Base-by-base conservation (phyloP, 2,888 invertebrate species). In the Cybosia mesomella region DNA sequence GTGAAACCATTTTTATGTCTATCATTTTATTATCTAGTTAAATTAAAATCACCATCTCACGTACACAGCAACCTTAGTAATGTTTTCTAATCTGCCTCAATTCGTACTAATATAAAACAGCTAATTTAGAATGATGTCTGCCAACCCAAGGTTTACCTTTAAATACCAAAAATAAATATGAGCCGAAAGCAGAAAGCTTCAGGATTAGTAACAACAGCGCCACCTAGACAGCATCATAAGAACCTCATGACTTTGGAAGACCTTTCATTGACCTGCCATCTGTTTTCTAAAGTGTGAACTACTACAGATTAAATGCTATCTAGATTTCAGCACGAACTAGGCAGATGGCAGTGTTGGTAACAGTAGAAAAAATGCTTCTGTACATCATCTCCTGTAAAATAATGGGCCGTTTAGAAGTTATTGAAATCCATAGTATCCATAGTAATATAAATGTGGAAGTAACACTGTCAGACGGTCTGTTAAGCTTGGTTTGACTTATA, bases 131-230 rank as follows among this genome's bases (percentile, higher is more conserved):
- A 83, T 82, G 74, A 82, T 85, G 85, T 77, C 83, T 83, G 84
- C 80, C 79, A 84, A 83, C 78, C 65, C 72, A 68, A 71, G 61
- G 77, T 86, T 89, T 88, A 86, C 87, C 85, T 86, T 89, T 85
- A 85, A 84, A 76, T 70, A 85, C 89, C 88, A 90, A 92, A 92
- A 93, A 93, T 92, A 92, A 91, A 91, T 85, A 84, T 85, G 88
- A 87, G 86, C 82, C 76, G 85, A 76, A 61, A 87, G 86, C 82
- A 76, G 85, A 76, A 61, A 61, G 80, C 81, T 74, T 76, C 70
- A 72, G 64, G 68, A 64, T 53, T 73, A 63, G 28, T 34, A 61
- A 28, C 28, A 13, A n/a, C 58, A 80, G 72, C 86, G 91, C 89
- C 91, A 90, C 87, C 91, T 92, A 71, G 75, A 49, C 39, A 21